Percentiles rank a stretch among this genome's conserved stretches.
These are phyloP conservation scores for Podarcis cretensis DNA, from an alignment of 2,113 vertebrate genomes.

Conservation along the genomic window DNA sequence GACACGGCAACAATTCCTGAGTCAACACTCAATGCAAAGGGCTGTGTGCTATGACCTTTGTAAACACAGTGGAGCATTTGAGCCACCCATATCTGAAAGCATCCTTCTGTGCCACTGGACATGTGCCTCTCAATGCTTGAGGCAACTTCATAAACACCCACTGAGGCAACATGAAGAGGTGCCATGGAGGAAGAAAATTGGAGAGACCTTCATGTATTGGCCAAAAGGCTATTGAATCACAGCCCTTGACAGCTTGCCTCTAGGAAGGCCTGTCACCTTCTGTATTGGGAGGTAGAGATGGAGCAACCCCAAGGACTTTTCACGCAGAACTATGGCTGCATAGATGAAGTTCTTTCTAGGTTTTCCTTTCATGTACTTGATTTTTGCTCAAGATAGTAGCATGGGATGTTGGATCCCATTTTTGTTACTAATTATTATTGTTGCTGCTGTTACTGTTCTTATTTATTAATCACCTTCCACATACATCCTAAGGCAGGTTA, in stretches of 20 bases:
- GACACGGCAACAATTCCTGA: neutral
- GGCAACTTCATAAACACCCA: neutral
- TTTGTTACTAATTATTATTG: neutral
- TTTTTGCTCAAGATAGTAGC: neutral
- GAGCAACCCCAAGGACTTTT: neutral
- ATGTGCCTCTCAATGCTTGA: neutral
- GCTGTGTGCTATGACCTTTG: no score
- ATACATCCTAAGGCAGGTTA: no score
- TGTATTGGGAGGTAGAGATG: neutral
- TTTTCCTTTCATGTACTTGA: neutral
- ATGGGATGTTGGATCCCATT: neutral
- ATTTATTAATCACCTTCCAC: no score
- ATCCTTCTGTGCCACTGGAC: neutral
- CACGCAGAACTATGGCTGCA: neutral
- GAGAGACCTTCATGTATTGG: neutral
- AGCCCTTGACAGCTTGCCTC: neutral
- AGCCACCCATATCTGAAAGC: neutral
- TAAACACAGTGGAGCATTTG: neutral
- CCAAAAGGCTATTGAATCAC: neutral
- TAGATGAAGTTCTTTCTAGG: neutral
- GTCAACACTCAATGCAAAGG: neutral
- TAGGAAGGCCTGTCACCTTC: neutral
- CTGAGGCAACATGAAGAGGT: neutral
- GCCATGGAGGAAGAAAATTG: neutral
- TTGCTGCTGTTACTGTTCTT: no score